A percentile compares a stretch with the other conserved stretches of the same genome.
These are phyloP conservation scores for Theonella swinhoei DNA, from an alignment of 37 sponge, comb jelly and placozoan species.

Conservation along the genomic window DNA sequence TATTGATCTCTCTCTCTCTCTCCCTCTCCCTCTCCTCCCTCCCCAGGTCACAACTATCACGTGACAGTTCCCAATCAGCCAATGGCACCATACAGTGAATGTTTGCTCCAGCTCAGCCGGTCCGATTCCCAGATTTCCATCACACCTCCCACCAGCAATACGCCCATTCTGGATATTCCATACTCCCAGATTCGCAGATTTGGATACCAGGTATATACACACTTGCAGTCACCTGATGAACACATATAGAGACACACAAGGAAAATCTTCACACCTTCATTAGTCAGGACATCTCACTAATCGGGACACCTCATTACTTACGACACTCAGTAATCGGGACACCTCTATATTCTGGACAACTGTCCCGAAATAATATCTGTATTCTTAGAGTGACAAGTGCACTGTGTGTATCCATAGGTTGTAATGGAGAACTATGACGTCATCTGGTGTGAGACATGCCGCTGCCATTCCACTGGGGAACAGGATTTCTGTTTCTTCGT, in stretches of 20 bases:
- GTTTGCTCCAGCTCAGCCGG: constrained; percentile 41
- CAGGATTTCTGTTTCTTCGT: constrained; percentile 38
- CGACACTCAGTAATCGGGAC: too few species aligned
- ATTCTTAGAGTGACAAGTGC: too few species aligned
- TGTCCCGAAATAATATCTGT: too few species aligned
- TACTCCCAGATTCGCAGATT: constrained; percentile 47
- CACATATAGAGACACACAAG: too few species aligned
- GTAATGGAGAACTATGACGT: constrained; percentile 19
- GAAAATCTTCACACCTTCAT: too few species aligned
- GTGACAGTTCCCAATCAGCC: constrained; percentile 71
- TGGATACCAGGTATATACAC: constrained; percentile 22
- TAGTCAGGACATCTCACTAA: too few species aligned
- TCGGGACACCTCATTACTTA: too few species aligned
- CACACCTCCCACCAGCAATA: constrained; percentile 34
- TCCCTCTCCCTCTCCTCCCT: background rate
- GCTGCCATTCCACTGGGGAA: constrained; percentile 1
- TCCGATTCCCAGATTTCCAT: constrained; percentile 24
- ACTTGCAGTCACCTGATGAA: too few species aligned
- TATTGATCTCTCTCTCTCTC: too few species aligned
- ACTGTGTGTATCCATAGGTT: too few species aligned
- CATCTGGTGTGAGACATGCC: constrained; percentile 76
- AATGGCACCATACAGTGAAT: constrained; percentile 19
- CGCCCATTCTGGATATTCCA: constrained; percentile 30
- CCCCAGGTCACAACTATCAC: constrained; percentile 55
- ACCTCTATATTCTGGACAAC: too few species aligned